Evolutionary conservation across 2,113 vertebrate genomes (phyloP).

Genomic region (Hymenochirus boettgeri): DNA sequence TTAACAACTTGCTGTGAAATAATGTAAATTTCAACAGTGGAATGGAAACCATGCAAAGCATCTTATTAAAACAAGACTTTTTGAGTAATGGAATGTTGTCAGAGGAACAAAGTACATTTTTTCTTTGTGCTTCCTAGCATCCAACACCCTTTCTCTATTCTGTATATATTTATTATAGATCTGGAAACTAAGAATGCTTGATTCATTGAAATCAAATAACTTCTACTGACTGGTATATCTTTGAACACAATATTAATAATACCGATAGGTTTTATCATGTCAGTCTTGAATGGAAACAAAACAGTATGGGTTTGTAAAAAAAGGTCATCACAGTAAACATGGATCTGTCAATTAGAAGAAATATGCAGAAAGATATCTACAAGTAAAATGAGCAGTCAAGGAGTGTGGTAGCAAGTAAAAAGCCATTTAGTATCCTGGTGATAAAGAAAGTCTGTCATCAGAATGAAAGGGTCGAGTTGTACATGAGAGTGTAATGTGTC

Average conservation of each 20-base stretch:
- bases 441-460: too few relatives aligned
- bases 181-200: conserved; percentile 5
- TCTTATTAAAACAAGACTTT: conserved; percentile 13
- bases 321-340: conserved; percentile 10
- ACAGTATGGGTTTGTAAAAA: conserved; percentile 11
- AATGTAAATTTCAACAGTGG: too few relatives aligned
- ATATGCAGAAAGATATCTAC: conserved; percentile 1
- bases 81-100: conserved; percentile 5
- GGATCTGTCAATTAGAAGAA: not conserved
- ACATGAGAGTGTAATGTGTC: too few relatives aligned
- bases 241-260: conserved; percentile 24
- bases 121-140: not conserved
- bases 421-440: too few relatives aligned
- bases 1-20: too few relatives aligned
- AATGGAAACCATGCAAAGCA: too few relatives aligned
- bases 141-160: too few relatives aligned
- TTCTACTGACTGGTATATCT: conserved; percentile 3
- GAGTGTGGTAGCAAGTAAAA: too few relatives aligned
- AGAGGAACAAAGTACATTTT: conserved; percentile 15
- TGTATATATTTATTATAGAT: conserved; percentile 14
- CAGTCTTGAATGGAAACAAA: conserved; percentile 15
- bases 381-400: not conserved
- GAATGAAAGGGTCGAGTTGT: too few relatives aligned
- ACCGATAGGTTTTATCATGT: conserved; percentile 35
- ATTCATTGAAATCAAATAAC: conserved; percentile 34